These are phyloP conservation scores for Rhagonycha fulva DNA, from an alignment of 2,888 invertebrate genomes.

Conservation along the genomic window DNA sequence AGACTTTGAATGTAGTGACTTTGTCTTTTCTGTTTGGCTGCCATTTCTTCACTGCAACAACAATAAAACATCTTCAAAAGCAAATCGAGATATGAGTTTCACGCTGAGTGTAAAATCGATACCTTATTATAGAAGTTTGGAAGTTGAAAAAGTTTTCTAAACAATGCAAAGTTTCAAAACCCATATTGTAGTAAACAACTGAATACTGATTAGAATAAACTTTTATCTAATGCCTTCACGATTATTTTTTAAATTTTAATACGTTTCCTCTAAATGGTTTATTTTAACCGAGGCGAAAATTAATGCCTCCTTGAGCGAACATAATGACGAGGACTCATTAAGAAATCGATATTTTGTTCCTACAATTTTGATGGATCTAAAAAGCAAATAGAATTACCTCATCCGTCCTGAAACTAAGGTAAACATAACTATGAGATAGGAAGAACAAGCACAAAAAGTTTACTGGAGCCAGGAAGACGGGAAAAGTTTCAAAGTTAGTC, in stretches of 20 bases:
- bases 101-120: slow-evolving; percentile 47
- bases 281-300: not conserved
- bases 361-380: slow-evolving; percentile 28
- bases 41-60: slow-evolving; percentile 50
- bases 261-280: not conserved
- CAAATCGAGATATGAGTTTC: slow-evolving; percentile 35
- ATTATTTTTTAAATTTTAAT: slow-evolving; percentile 26
- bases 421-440: slow-evolving; percentile 36
- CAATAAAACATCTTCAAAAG: slow-evolving; percentile 42
- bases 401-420: slow-evolving; percentile 35
- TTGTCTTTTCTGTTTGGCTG: slow-evolving; percentile 56
- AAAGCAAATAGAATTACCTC: slow-evolving; percentile 34
- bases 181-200: slow-evolving; percentile 51
- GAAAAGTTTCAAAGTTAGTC: slow-evolving; percentile 36
- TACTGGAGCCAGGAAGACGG: slow-evolving; percentile 35
- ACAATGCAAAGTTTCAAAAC: slow-evolving; percentile 47
- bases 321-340: slow-evolving; percentile 17
- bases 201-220: slow-evolving; percentile 47
- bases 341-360: slow-evolving; percentile 22
- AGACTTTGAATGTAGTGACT: slow-evolving; percentile 61
- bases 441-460: slow-evolving; percentile 39
- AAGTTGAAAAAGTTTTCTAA: slow-evolving; percentile 51
- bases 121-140: slow-evolving; percentile 51
- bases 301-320: not conserved
- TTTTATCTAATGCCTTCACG: slow-evolving; percentile 29